Base-by-base conservation (phyloP, 2,888 invertebrate species). In the Dynastes maya region DNA sequence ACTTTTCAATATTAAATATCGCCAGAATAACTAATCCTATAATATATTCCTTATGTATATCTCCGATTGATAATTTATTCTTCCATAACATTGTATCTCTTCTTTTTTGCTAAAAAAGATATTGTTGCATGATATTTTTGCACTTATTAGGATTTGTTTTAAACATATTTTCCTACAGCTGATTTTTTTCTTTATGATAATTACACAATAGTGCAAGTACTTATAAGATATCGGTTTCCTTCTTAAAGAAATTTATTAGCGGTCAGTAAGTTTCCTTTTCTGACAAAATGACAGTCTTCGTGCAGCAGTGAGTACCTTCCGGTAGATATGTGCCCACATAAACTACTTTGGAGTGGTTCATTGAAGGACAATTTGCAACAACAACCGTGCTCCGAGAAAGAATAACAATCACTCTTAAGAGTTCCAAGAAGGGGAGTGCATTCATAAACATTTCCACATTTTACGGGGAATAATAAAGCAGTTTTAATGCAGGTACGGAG, bases 401-500 rank as follows among this genome's bases (percentile, higher is more conserved):
- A 74, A 74, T 72, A 40, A 63, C 49, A 45, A 63, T 45, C 29
- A 61, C 22, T 27, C 27, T 74, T 61, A 45, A 61, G 61, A 61
- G 29, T 74, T 74, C 72, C 45, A 1, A 49, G 72, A 61, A 74
- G 61, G 27, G 49, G 72, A 61, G 61, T 13, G 72, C 45, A 49
- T 61, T 63, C 72, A 63, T 61, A 61, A 45, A 74, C 63, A 74
- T 61, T 61, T 74, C 22, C 61, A 74, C 37, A 61, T 74, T 61
- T 74, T 40, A 63, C 61, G 55, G n/a, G 61, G 45, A 61, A 71
- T 71, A 71, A 71, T 71, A 71, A 55, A 71, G 71, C n/a, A 71
- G 65, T 65, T 40, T 65, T 65, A 53, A 55, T 55, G 71, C 53
- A 71, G 71, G 55, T 55, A 55, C 32, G 55, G 16, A 55, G 32